Conservation (phyloP, 2,888 invertebrate genomes). For the Pseudanteris insignis region DNA sequence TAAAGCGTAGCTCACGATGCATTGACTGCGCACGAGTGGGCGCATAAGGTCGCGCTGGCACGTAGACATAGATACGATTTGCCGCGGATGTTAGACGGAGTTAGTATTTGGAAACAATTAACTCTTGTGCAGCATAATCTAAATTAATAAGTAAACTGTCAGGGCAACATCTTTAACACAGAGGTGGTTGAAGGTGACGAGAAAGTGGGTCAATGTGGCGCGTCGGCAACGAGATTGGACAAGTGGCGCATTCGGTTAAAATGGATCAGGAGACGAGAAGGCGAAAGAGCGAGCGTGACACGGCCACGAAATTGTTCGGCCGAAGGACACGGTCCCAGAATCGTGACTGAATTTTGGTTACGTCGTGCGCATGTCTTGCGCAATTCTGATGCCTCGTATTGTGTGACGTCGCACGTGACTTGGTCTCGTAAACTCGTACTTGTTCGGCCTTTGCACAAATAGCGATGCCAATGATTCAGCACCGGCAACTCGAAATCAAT, state of each 20-base stretch:
- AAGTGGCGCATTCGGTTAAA: slow-evolving; percentile 62
- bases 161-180: slow-evolving; percentile 55
- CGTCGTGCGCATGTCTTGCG: slow-evolving; percentile 10
- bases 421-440: slow-evolving; percentile 15
- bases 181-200: slow-evolving; percentile 50
- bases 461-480: too few relatives aligned
- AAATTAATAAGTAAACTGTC: slow-evolving; percentile 65
- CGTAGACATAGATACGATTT: neutral
- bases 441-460: neutral
- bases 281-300: slow-evolving; percentile 13
- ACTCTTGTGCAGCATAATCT: slow-evolving; percentile 64
- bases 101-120: slow-evolving; percentile 57
- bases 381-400: slow-evolving; percentile 13
- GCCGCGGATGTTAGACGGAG: slow-evolving; percentile 2
- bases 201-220: slow-evolving; percentile 56
- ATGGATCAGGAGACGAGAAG: slow-evolving; percentile 59
- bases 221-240: slow-evolving; percentile 48
- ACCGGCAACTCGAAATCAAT: too few relatives aligned
- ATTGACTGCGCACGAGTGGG: too few relatives aligned
- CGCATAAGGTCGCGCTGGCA: too few relatives aligned
- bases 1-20: too few relatives aligned
- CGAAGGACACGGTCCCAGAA: slow-evolving; percentile 36
- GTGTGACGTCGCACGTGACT: slow-evolving; percentile 22
- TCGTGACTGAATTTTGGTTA: slow-evolving; percentile 25
- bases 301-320: slow-evolving; percentile 23